These are phyloP conservation scores for Pachymerium ferrugineum DNA, from an alignment of 2,888 invertebrate species.

Conservation along the genomic window DNA sequence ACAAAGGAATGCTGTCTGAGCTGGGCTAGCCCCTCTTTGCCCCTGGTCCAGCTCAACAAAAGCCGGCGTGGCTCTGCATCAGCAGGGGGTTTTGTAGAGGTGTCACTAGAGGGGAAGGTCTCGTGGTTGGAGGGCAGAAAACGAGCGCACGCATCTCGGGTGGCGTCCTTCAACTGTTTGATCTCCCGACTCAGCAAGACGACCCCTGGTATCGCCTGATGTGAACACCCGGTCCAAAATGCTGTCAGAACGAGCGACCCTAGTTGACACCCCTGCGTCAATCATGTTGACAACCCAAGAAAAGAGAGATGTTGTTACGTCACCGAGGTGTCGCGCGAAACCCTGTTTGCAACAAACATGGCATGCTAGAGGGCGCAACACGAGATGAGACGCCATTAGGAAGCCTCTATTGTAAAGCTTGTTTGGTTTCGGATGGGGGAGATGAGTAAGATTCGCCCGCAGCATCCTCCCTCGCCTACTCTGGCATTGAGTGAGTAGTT, in stretches of 20 bases:
- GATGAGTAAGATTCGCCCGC: neutral
- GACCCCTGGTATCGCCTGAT: neutral
- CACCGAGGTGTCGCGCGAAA: neutral
- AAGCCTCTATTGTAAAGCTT: neutral
- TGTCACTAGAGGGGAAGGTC: constrained; percentile 7
- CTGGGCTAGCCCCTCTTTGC: neutral
- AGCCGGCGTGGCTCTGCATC: constrained; percentile 30
- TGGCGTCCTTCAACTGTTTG: neutral
- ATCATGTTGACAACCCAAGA: neutral
- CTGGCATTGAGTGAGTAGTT: neutral
- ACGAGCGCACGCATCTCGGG: neutral
- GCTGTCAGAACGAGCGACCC: neutral
- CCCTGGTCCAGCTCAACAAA: constrained; percentile 8
- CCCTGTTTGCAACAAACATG: neutral
- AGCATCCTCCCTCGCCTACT: neutral
- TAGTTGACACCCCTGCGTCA: neutral
- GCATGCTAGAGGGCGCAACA: neutral
- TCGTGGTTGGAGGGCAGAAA: constrained; percentile 32
- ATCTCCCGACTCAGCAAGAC: neutral
- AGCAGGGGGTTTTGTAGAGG: constrained; percentile 29
- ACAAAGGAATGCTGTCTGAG: neutral
- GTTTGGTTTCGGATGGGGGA: neutral
- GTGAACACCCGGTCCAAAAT: neutral
- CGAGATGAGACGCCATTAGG: neutral
- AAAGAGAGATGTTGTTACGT: neutral